These are phyloP conservation scores for Tetropium fuscum DNA, from an alignment of 2,888 invertebrate genomes.

Conservation along the genomic window DNA sequence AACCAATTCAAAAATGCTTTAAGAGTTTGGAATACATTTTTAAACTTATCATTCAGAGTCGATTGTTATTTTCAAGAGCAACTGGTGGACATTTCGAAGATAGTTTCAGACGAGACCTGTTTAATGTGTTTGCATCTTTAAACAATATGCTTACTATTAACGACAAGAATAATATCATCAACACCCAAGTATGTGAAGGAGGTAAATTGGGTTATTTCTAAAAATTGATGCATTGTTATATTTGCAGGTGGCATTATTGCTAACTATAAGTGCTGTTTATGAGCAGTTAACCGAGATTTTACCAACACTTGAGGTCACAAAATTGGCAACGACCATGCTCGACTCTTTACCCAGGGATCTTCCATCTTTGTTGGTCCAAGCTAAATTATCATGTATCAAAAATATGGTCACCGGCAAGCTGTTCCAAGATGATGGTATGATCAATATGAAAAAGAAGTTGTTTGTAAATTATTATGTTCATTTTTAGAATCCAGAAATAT, in stretches of 20 bases:
- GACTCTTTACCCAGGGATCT: constrained; percentile 79
- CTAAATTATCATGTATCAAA: constrained; percentile 85
- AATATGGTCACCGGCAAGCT: constrained; percentile 81
- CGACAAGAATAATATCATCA: constrained; percentile 80
- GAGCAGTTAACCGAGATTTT: constrained; percentile 83
- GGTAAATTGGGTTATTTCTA: not conserved
- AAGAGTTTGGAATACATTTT: constrained; percentile 93
- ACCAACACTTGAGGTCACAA: constrained; percentile 82
- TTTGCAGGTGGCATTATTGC: constrained; percentile 80
- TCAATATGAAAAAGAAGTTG: not conserved
- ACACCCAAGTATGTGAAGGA: constrained; percentile 74
- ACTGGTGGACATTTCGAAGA: constrained; percentile 92
- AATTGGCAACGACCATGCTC: constrained; percentile 83
- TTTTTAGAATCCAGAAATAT: constrained; percentile 84
- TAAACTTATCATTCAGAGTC: constrained; percentile 91
- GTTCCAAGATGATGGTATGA: constrained; percentile 76
- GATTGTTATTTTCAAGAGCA: constrained; percentile 84
- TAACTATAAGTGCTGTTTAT: constrained; percentile 86
- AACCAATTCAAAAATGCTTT: constrained; percentile 91
- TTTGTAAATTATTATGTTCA: too few relatives aligned
- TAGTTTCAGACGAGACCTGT: constrained; percentile 84
- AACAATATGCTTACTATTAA: constrained; percentile 81
- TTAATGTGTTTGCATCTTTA: constrained; percentile 83
- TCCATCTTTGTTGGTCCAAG: constrained; percentile 77
- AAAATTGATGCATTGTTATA: not conserved